phyloP scores from a whole-genome alignment of 2,113 vertebrate species.

The Pteruthius melanotis region DNA sequence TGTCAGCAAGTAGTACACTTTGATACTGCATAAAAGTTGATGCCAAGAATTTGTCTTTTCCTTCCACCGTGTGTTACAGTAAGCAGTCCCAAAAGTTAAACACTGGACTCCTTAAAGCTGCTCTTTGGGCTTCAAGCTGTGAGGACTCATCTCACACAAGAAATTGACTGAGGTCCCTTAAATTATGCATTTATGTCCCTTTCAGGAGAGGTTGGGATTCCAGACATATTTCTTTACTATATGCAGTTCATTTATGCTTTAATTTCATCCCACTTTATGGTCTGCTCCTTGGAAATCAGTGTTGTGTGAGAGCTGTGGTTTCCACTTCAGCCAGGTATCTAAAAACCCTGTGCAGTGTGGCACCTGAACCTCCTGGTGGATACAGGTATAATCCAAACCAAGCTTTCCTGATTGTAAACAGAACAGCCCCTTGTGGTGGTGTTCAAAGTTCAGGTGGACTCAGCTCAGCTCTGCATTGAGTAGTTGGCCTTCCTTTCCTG shows the following conservation, averaged over 20 bases:
- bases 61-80: neutral
- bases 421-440: neutral
- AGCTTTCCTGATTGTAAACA: neutral
- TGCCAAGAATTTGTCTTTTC: neutral
- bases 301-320: neutral
- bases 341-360: neutral
- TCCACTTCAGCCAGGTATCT: neutral
- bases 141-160: neutral
- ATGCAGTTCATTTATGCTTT: neutral
- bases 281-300: neutral
- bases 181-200: neutral
- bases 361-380: neutral
- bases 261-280: neutral
- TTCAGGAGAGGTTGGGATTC: neutral
- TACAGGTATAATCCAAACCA: neutral
- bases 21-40: neutral
- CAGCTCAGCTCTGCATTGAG: neutral
- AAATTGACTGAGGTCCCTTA: neutral
- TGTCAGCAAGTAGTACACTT: neutral
- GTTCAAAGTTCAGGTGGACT: neutral
- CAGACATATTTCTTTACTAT: neutral
- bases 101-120: neutral
- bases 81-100: neutral
- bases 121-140: neutral
- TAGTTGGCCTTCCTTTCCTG: neutral